Evolutionary conservation across 2,113 vertebrate species (phyloP), one percentile per base, ranked within the genome.

Genomic region (Myiagra hebetior): DNA sequence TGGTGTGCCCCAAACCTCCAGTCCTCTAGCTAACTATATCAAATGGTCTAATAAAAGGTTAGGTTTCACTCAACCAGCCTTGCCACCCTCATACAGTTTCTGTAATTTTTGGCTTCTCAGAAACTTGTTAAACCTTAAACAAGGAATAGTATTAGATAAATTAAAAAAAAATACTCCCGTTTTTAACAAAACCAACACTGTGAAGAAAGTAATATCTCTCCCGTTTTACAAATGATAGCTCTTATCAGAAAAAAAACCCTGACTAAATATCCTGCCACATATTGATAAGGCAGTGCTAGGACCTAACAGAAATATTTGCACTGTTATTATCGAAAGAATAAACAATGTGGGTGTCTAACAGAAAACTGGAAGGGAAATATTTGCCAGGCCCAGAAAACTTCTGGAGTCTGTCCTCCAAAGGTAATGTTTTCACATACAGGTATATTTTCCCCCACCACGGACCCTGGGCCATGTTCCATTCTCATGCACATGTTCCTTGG

Each of bases 401-500:
- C 7, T 37, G 33, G 37, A 78, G 4, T 37, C 16, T 59, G 15
- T 50, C 30, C 60, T 68, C 39, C 33, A 85, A 47, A 87, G 23
- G 9, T 26, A 19, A 9, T 10, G 4, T 39, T 81, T 79, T 62
- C 67, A 50, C 21, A 26, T 14, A 22, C 8, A 37, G 14, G 23
- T 17, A 31, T 33, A 4, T 3, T 47, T 65, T 57, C 13, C 6
- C 24, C 12, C 1, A 2, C 21, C 24, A 28, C 42, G 63, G 27
- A 62, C 74, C 22, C 27, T 2, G 2, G 41, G 13, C 19, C 24
- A 7, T 2, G 6, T 68, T 67, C 31, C 7, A 4, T 69, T 50
- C 47, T 55, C 30, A n/a, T 11, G 11, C 14, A 84, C 12, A 4
- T 0, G 0, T 31, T 39, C 9, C 11, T 63, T 75, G 44, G 4